Evolutionary conservation across 1,140 invertebrate genomes (phyloP).

Genomic region (Rhagoletis pomonella): DNA sequence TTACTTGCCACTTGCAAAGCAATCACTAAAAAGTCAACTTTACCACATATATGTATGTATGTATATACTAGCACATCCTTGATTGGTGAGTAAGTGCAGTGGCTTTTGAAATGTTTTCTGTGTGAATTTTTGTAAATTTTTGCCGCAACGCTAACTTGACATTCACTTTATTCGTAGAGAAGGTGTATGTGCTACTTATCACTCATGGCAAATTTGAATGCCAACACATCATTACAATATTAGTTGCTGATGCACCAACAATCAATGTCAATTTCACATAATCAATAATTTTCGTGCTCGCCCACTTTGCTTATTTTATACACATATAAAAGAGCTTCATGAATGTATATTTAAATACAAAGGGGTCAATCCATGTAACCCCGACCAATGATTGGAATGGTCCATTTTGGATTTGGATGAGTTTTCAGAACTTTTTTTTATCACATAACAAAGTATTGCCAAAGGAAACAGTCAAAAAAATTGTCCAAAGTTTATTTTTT

Average conservation of each 20-base stretch:
- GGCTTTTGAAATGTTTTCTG: not conserved
- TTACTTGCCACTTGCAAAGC: constrained; percentile 1
- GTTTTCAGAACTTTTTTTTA: no score
- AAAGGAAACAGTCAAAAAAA: no score
- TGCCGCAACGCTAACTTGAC: constrained; percentile 3
- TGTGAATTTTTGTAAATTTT: not conserved
- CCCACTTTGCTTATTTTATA: not conserved
- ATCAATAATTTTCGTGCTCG: constrained; percentile 30
- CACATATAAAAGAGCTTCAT: no score
- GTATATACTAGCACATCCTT: not conserved
- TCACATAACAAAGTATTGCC: no score
- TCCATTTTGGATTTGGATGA: no score
- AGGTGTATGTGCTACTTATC: not conserved
- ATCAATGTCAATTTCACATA: not conserved
- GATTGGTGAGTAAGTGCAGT: not conserved
- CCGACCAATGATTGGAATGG: no score
- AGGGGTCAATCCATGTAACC: no score
- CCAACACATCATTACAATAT: not conserved
- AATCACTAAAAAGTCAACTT: not conserved
- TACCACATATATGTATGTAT: not conserved
- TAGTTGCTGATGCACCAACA: not conserved
- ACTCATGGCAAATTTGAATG: not conserved
- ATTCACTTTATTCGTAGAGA: not conserved
- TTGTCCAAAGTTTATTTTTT: no score
- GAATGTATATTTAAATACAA: no score